These are phyloP conservation scores for Panopea generosa DNA, from an alignment of 2,888 invertebrate species.

Conservation along the genomic window DNA sequence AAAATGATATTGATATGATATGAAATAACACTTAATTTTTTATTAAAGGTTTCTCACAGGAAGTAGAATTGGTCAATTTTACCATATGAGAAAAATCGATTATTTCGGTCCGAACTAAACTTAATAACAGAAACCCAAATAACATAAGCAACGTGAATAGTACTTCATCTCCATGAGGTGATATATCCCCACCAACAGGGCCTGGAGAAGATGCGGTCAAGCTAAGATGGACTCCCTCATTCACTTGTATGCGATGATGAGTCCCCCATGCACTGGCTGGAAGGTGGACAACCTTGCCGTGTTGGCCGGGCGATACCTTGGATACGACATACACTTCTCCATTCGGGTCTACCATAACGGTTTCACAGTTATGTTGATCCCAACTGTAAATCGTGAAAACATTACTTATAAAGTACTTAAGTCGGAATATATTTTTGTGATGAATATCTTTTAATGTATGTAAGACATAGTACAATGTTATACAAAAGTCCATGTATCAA, in stretches of 20 bases:
- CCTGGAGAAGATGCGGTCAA: constrained; percentile 21
- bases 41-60: no score
- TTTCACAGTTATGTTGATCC: constrained; percentile 67
- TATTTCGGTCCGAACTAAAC: no score
- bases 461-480: no score
- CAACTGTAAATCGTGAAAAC: constrained; percentile 44
- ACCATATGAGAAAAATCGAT: no score
- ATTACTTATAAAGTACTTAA: neutral
- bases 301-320: constrained; percentile 50
- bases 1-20: no score
- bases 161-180: constrained; percentile 57
- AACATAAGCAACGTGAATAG: no score
- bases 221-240: constrained; percentile 40
- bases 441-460: no score
- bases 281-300: constrained; percentile 54
- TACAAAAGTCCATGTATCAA: no score
- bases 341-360: constrained; percentile 60
- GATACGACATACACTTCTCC: constrained; percentile 64
- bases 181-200: constrained; percentile 66
- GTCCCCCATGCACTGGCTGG: constrained; percentile 58
- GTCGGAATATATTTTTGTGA: no score
- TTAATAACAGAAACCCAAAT: no score
- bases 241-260: constrained; percentile 28
- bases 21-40: no score
- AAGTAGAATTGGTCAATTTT: no score